Percentiles rank a stretch among this genome's conserved stretches.
phyloP scores from a whole-genome alignment of 2,888 invertebrate genomes.

The Gasteruption jaculator region DNA sequence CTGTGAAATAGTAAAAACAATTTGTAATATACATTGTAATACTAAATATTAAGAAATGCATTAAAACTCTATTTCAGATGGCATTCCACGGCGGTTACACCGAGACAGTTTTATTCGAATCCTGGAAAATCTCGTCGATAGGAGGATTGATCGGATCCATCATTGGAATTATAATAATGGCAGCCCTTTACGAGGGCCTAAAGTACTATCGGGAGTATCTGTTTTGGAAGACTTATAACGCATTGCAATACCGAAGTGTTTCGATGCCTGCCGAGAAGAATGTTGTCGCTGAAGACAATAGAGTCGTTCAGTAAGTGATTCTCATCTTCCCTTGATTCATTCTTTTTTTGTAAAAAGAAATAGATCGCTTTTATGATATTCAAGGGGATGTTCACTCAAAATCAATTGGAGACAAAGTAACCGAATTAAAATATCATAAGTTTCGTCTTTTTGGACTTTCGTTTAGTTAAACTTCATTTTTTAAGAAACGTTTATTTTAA shows the following conservation, averaged over 20 bases:
- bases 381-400: too few species aligned
- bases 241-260: constrained; percentile 80
- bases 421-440: too few species aligned
- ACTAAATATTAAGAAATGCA: too few species aligned
- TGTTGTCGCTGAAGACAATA: constrained; percentile 62
- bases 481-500: too few species aligned
- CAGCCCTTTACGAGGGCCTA: constrained; percentile 90
- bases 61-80: constrained; percentile 49
- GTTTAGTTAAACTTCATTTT: too few species aligned
- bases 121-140: constrained; percentile 72
- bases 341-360: not conserved
- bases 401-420: too few species aligned
- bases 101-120: constrained; percentile 76
- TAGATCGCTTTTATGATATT: too few species aligned
- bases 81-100: constrained; percentile 77
- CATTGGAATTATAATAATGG: constrained; percentile 86
- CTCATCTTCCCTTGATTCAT: constrained; percentile 17
- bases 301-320: constrained; percentile 72
- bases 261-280: constrained; percentile 70
- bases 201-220: constrained; percentile 76
- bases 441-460: too few species aligned
- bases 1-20: too few species aligned
- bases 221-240: constrained; percentile 82
- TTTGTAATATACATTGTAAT: too few species aligned
- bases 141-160: constrained; percentile 85